These are phyloP conservation scores for Bombus terrestris DNA, from an alignment of 1,140 invertebrate genomes.

Conservation along the genomic window DNA sequence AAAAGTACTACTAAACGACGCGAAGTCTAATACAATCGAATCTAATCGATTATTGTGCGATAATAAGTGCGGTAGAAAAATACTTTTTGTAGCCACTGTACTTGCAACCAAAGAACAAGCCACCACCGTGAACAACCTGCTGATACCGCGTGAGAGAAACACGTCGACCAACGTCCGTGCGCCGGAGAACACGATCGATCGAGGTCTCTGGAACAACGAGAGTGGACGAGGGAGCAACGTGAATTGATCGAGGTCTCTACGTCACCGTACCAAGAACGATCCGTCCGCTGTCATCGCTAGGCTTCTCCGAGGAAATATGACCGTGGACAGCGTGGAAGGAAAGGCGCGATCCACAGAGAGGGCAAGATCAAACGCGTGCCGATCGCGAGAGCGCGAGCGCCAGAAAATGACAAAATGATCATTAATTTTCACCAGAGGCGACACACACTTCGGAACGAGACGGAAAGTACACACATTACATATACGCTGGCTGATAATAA, in stretches of 20 bases:
- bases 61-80: no score
- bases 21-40: no score
- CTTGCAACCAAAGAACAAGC: not conserved
- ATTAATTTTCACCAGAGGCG: conserved; percentile 44
- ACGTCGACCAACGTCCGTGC: not conserved
- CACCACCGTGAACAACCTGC: not conserved
- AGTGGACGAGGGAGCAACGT: conserved; percentile 17
- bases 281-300: conserved; percentile 32
- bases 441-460: conserved; percentile 7
- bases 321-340: not conserved
- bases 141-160: not conserved
- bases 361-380: conserved; percentile 21
- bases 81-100: not conserved
- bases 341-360: not conserved
- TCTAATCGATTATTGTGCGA: no score
- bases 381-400: not conserved
- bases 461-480: not conserved
- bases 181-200: conserved; percentile 20
- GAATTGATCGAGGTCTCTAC: conserved; percentile 33
- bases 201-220: conserved; percentile 33
- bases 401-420: conserved; percentile 39
- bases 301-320: conserved; percentile 6
- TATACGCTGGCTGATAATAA: conserved; percentile 22
- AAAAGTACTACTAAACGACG: no score
- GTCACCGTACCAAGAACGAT: conserved; percentile 16